These are phyloP conservation scores for Piscicola geometra DNA, from an alignment of 2,888 invertebrate genomes.

Conservation along the genomic window DNA sequence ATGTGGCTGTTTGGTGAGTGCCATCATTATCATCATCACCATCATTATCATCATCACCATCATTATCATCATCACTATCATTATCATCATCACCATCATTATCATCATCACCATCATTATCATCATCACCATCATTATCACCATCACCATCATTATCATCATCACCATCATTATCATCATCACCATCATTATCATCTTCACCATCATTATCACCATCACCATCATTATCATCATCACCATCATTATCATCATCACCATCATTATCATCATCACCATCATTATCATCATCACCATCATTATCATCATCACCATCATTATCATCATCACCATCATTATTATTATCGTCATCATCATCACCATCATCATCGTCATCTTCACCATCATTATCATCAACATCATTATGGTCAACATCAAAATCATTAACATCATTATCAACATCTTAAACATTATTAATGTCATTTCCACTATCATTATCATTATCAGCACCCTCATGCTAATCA, in stretches of 20 bases:
- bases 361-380: too few relatives aligned
- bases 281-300: background rate
- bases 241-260: background rate
- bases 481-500: too few relatives aligned
- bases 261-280: background rate
- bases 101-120: constrained; percentile 23
- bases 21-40: background rate
- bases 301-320: background rate
- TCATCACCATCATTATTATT: background rate
- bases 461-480: too few relatives aligned
- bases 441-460: background rate
- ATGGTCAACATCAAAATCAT: background rate
- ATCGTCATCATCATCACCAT: constrained; percentile 1
- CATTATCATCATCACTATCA: background rate
- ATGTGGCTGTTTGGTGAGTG: background rate
- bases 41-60: background rate
- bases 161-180: constrained; percentile 26
- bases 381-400: background rate
- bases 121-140: constrained; percentile 15
- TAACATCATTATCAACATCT: constrained; percentile 1
- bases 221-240: constrained; percentile 8
- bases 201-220: constrained; percentile 13
- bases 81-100: constrained; percentile 5
- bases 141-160: constrained; percentile 28
- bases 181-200: constrained; percentile 15